A percentile compares a stretch with the other conserved stretches of the same genome.
phyloP scores from a whole-genome alignment of 2,797 vertebrate genomes.

The Danio tinwini region DNA sequence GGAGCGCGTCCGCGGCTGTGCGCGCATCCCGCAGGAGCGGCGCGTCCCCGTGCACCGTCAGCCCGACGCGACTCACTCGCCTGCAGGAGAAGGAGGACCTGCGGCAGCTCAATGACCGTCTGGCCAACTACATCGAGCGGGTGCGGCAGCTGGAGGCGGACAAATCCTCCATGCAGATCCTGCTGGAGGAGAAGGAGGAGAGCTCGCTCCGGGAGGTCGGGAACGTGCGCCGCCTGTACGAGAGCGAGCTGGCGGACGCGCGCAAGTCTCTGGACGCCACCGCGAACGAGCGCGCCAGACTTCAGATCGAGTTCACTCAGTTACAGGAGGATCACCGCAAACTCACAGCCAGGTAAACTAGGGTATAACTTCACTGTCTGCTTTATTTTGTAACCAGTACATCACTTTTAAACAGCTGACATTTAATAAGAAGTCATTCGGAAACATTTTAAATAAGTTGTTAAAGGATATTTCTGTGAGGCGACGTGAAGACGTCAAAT shows the following conservation, averaged over 20 bases:
- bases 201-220: conserved; percentile 62
- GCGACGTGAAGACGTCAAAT: no score
- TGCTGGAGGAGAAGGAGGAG: conserved; percentile 76
- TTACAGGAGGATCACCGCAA: conserved; percentile 76
- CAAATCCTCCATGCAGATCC: conserved; percentile 70
- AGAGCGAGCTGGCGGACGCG: conserved; percentile 78
- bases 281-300: conserved; percentile 78
- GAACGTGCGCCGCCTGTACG: conserved; percentile 71
- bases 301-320: conserved; percentile 79
- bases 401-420: no score
- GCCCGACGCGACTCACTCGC: conserved; percentile 72
- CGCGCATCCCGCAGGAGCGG: conserved; percentile 47
- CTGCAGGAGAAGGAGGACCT: conserved; percentile 83
- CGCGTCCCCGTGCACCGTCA: conserved; percentile 60
- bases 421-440: no score
- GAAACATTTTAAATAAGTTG: no score
- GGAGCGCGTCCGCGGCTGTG: conserved; percentile 62
- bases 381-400: no score
- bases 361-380: no score
- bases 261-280: conserved; percentile 76
- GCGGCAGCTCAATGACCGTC: conserved; percentile 82
- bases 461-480: no score
- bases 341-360: conserved; percentile 76
- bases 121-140: conserved; percentile 82
- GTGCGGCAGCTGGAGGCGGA: conserved; percentile 77